phyloP scores from a whole-genome alignment of 2,797 vertebrate species.

The Cynopterus sphinx region DNA sequence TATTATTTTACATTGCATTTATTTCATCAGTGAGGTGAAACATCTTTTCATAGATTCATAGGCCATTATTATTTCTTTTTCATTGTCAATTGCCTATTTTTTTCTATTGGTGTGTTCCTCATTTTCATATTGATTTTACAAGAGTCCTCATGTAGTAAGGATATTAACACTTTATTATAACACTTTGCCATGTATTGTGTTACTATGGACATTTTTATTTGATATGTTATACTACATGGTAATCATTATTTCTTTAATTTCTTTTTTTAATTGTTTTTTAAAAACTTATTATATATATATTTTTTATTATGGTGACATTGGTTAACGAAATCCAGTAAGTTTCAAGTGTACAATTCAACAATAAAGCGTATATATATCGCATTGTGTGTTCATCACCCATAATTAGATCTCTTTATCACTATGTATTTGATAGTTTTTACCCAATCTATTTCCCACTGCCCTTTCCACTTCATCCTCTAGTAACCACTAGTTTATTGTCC shows the following conservation, averaged over 20 bases:
- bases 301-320: too few relatives aligned
- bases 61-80: background rate
- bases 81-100: background rate
- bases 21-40: conserved; percentile 39
- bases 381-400: too few relatives aligned
- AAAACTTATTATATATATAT: too few relatives aligned
- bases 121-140: conserved; percentile 31
- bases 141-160: background rate
- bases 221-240: background rate
- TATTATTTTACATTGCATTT: conserved; percentile 41
- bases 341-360: too few relatives aligned
- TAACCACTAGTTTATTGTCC: too few relatives aligned
- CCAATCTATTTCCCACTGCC: too few relatives aligned
- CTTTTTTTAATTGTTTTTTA: too few relatives aligned
- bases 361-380: too few relatives aligned
- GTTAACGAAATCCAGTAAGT: too few relatives aligned
- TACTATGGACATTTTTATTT: background rate
- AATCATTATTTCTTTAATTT: background rate
- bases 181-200: background rate
- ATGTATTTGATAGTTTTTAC: too few relatives aligned
- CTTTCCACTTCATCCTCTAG: too few relatives aligned
- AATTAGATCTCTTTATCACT: too few relatives aligned
- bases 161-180: background rate
- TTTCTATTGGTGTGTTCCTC: background rate
- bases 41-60: conserved; percentile 21